Evolutionary conservation across 1,140 invertebrate species (phyloP).

Genomic region (Amphibalanus amphitrite): DNA sequence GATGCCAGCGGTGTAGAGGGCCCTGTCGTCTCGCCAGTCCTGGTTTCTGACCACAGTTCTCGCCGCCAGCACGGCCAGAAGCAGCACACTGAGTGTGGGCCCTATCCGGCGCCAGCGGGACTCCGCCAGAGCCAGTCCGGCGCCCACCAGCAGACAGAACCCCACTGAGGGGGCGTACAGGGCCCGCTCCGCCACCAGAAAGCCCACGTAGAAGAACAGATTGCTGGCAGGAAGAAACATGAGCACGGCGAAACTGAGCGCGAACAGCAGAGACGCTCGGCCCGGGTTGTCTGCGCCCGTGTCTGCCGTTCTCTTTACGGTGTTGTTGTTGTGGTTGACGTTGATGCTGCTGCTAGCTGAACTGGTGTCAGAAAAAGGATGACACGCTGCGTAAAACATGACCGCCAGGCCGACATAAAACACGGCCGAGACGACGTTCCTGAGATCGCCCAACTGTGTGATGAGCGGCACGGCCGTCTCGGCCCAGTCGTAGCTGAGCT

Average conservation of each 20-base stretch:
- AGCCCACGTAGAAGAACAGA: constrained; percentile 70
- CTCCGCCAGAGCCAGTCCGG: constrained; percentile 31
- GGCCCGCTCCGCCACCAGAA: constrained; percentile 77
- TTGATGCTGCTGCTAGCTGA: not conserved
- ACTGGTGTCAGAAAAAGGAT: not conserved
- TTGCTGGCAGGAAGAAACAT: constrained; percentile 56
- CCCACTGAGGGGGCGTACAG: constrained; percentile 84
- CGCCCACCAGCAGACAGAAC: constrained; percentile 67
- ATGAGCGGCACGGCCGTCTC: not conserved
- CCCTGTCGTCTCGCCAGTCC: not conserved
- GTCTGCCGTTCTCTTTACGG: not conserved
- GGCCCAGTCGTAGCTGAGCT: not conserved
- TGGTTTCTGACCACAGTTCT: not conserved
- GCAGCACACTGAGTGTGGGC: not conserved
- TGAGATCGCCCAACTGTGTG: not conserved
- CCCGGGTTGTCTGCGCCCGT: too few relatives aligned
- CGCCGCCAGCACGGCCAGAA: not conserved
- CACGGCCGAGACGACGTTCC: not conserved
- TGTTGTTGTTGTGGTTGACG: not conserved
- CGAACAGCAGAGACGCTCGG: not conserved
- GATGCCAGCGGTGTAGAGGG: not conserved
- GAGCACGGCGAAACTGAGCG: not conserved
- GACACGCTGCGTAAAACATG: not conserved
- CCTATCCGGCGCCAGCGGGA: not conserved
- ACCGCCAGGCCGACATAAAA: not conserved